Percentiles rank a stretch among this genome's conserved stretches.
These are phyloP conservation scores for Phoeniculus purpureus DNA, from an alignment of 2,797 vertebrate species.

Conservation along the genomic window DNA sequence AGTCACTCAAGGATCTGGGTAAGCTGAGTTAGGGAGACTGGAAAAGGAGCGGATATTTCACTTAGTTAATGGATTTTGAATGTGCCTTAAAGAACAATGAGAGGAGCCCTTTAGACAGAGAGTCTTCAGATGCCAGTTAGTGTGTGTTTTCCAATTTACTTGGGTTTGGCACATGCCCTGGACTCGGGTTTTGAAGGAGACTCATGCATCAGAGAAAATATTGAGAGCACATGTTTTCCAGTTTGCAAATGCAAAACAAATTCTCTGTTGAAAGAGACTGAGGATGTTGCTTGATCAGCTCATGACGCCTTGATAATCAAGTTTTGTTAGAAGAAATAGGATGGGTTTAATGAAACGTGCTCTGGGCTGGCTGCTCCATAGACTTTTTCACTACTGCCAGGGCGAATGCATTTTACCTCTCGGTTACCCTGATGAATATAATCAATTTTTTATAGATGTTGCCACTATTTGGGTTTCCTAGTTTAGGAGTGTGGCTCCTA, in stretches of 20 bases:
- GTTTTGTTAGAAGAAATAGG: not conserved
- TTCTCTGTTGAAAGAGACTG: constrained; percentile 61
- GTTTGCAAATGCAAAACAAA: constrained; percentile 46
- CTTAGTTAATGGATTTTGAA: constrained; percentile 66
- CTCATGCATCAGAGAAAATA: constrained; percentile 59
- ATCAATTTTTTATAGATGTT: not conserved
- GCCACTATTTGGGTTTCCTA: constrained; percentile 47
- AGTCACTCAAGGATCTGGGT: constrained; percentile 21
- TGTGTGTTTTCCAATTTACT: constrained; percentile 63
- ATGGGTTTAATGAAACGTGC: not conserved
- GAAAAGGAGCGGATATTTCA: constrained; percentile 51
- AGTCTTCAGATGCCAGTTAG: constrained; percentile 51
- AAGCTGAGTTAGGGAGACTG: constrained; percentile 38
- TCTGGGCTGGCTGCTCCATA: constrained; percentile 21
- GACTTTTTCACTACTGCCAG: not conserved
- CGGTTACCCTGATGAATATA: not conserved
- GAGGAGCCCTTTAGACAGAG: not conserved
- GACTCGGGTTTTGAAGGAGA: constrained; percentile 69
- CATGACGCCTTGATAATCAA: constrained; percentile 24
- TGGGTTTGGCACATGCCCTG: constrained; percentile 63
- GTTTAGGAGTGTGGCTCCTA: constrained; percentile 43
- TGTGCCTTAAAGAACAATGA: constrained; percentile 15
- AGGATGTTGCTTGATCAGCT: constrained; percentile 48
- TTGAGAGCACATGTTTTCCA: constrained; percentile 75
- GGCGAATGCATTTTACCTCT: constrained; percentile 3